phyloP scores from a whole-genome alignment of 2,797 vertebrate genomes.

The Melanotaenia boesemani region DNA sequence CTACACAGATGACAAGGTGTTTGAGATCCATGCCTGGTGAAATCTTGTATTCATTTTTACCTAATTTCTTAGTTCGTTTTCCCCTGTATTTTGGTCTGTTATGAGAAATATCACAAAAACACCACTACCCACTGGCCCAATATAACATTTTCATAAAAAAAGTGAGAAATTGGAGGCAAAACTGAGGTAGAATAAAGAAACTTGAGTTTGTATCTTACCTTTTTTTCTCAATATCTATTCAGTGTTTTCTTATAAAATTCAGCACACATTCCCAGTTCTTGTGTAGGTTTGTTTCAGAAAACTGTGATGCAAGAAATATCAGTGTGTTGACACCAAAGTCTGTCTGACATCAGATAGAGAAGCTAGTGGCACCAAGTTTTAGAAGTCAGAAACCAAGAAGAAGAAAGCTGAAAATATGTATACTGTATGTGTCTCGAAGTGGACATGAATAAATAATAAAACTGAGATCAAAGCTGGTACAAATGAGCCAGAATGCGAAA shows the following conservation, averaged over 20 bases:
- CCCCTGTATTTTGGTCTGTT: not conserved
- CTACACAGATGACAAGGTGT: too few species aligned
- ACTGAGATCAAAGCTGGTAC: slow-evolving; percentile 49
- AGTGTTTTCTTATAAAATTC: not conserved
- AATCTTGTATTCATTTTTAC: not conserved
- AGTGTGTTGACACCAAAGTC: not conserved
- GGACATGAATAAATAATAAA: slow-evolving; percentile 44
- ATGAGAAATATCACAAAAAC: not conserved
- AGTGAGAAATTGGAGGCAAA: not conserved
- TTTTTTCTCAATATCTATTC: not conserved
- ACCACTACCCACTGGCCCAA: not conserved
- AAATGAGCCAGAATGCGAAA: slow-evolving; percentile 38
- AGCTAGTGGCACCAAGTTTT: not conserved
- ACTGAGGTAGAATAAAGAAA: not conserved
- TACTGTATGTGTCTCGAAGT: not conserved
- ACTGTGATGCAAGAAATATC: slow-evolving; percentile 3
- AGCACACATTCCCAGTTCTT: not conserved
- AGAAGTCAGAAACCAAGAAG: slow-evolving; percentile 4
- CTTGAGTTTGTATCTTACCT: not conserved
- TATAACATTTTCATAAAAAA: not conserved
- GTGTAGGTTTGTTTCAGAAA: not conserved
- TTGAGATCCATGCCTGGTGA: not conserved
- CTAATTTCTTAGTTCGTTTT: not conserved
- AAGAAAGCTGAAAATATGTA: slow-evolving; percentile 2
- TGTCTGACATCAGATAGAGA: slow-evolving; percentile 10